Evolutionary conservation across 2,113 vertebrate species (phyloP), one percentile per base, ranked within the genome.

Genomic region (Octodon degus): DNA sequence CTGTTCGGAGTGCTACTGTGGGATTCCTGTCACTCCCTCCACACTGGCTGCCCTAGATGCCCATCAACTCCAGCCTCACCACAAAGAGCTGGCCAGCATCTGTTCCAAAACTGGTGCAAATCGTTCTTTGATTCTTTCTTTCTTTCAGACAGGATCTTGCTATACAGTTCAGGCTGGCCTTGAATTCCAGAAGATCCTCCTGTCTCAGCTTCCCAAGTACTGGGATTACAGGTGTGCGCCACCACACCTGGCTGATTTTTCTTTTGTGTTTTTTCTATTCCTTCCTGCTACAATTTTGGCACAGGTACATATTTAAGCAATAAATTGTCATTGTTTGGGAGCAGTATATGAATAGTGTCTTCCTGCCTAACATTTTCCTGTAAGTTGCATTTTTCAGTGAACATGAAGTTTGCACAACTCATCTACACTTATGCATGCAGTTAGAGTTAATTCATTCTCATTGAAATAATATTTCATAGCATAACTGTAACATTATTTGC

Each of bases 391-490:
- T 76, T 90, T 63, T 82, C 77, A 79, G 14, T 91, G 55, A n/a
- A 3, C 10, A 37, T 82, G 87, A 37, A 37, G 13, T 89, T 79
- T 22, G 27, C 81, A 47, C 65, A 82, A 7, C 62, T 87, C 40
- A 55, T 77, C 22, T 32, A 55, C 55, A 24, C 63, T 7, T 0
- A 5, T 86, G 40, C 50, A 74, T 85, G 13, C 32, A 86, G 34
- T 70, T 86, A 65, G 5, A 32, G 12, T 13, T 82, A 24, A 65
- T 74, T 20, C 32, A 91, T 74, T 80, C 37, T 74, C 40, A 83
- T 12, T 77, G 40, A 92, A 91, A 93, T 58, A 55, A 8, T 77
- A 65, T 86, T 91, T 88, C 22, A 55, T 90, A 87, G 63, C 89
- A 90, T 63, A 65, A 76, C 55, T 72, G 5, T 30, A 65, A 63